Base-by-base conservation (phyloP, 2,113 vertebrate genomes). In the Boulengeromyrus knoepffleri region DNA sequence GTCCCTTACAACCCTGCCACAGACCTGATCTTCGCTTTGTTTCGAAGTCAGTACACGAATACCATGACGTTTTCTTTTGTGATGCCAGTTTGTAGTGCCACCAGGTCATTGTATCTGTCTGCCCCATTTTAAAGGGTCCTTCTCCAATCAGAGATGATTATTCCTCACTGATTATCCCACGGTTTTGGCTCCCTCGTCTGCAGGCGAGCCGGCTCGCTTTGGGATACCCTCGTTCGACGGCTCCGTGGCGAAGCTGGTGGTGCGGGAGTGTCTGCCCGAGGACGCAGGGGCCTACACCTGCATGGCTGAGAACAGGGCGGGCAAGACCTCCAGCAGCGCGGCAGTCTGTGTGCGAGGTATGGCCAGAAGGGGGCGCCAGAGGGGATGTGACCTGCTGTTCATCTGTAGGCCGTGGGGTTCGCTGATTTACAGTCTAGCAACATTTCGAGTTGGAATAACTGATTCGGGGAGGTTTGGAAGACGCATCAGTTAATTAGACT, bases 271-370 rank as follows among this genome's bases (percentile, higher is more conserved):
- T 62, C 92, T 96, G 88, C 95, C 95, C 0, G 96, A 96, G 84
- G 96, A 96, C 36, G 95, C 95, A 0, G 96, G 96, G 0, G 94
- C 95, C 27, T 96, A 96, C 91, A 95, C 94, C 1, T 96, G 96
- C 80, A 31, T 95, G 91, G 95, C 93, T 0, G 95, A 96, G 91
- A 97, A 95, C 92, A 6, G 53, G 3, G 91, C 90, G 1, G 96
- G 96, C 36, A 96, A 94, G 89, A 94, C 93, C 0, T 96, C 95
- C 56, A 95, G 95, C 92, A 95, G 95, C 0, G 93, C 95, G 6
- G 93, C 95, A 1, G 94, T 96, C 53, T 93, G 90, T 17, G 92
- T 96, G 53, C 94, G 89, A 96, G 93, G 94, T 93, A 89, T 83
- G 31, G 70, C 31, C 21, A 87, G 53, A 89, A 42, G 88, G 31